A percentile compares a stretch with the other conserved stretches of the same genome.
phyloP scores from a whole-genome alignment of 2,113 vertebrate genomes.

The Zingel zingel region DNA sequence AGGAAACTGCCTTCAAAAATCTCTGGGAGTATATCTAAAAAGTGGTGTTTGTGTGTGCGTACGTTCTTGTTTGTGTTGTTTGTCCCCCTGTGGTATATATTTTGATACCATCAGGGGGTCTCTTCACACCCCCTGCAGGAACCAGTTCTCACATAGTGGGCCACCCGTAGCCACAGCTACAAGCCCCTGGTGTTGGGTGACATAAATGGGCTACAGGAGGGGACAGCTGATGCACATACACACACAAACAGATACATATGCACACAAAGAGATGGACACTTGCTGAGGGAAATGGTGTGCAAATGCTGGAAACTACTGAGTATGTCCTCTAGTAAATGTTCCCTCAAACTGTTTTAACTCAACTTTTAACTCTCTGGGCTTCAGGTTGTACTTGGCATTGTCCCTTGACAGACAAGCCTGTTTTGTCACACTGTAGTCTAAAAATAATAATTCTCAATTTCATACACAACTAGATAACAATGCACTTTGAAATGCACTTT shows the following conservation, averaged over 20 bases:
- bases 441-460: slow-evolving; percentile 31
- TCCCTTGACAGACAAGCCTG: slow-evolving; percentile 36
- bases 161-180: slow-evolving; percentile 64
- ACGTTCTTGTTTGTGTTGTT: slow-evolving; percentile 9
- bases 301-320: slow-evolving; percentile 48
- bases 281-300: slow-evolving; percentile 50
- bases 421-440: slow-evolving; percentile 34
- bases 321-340: slow-evolving; percentile 64
- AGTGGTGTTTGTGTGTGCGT: slow-evolving; percentile 21
- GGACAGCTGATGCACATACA: slow-evolving; percentile 60
- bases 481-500: not conserved
- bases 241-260: slow-evolving; percentile 19
- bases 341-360: slow-evolving; percentile 40
- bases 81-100: slow-evolving; percentile 68
- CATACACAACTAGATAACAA: not conserved
- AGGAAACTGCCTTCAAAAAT: not conserved
- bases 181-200: slow-evolving; percentile 72
- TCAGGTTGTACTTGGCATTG: slow-evolving; percentile 61
- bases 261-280: slow-evolving; percentile 18
- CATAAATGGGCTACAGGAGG: slow-evolving; percentile 71
- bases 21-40: not conserved
- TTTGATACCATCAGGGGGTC: slow-evolving; percentile 78
- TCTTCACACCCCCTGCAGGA: slow-evolving; percentile 81
- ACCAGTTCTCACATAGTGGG: slow-evolving; percentile 76
- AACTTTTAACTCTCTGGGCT: slow-evolving; percentile 21